Evolutionary conservation across 1,140 invertebrate species (phyloP).

Genomic region (Drosophila teissieri): DNA sequence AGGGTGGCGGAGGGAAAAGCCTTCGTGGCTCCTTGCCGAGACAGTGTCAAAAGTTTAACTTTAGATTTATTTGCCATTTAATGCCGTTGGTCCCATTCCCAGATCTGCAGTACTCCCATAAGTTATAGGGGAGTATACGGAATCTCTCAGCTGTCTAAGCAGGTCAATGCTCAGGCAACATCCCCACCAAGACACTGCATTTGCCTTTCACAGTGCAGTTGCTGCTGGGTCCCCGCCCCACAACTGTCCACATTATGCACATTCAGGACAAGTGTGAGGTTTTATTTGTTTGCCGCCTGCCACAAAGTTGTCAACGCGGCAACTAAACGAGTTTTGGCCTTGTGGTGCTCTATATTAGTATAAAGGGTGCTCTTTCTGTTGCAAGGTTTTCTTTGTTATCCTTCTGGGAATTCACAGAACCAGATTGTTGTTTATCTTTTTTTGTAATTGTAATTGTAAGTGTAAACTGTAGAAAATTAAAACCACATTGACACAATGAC

Average conservation of each 20-base stretch:
- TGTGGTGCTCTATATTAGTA: constrained; percentile 61
- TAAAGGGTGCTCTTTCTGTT: constrained; percentile 39
- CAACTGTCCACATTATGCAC: constrained; percentile 24
- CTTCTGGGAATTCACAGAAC: background rate
- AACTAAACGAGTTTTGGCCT: constrained; percentile 68
- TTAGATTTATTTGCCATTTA: constrained; percentile 71
- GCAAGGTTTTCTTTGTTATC: constrained; percentile 34
- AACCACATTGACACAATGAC: too few species aligned
- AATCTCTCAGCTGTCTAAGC: constrained; percentile 62
- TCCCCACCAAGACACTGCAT: constrained; percentile 42
- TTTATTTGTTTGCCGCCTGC: constrained; percentile 54
- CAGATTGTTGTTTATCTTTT: too few species aligned
- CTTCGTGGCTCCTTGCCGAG: constrained; percentile 59
- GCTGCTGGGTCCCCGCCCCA: constrained; percentile 11
- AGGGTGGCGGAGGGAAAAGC: constrained; percentile 40
- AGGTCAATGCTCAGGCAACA: constrained; percentile 70
- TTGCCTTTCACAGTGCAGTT: constrained; percentile 33
- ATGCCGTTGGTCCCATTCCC: constrained; percentile 17
- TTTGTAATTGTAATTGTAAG: too few species aligned
- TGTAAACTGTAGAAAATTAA: too few species aligned
- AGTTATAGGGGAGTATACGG: constrained; percentile 39
- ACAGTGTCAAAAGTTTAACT: constrained; percentile 76
- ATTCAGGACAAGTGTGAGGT: constrained; percentile 17
- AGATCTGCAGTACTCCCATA: background rate
- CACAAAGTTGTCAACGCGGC: constrained; percentile 75